A percentile compares a stretch with the other conserved stretches of the same genome.
phyloP scores from a whole-genome alignment of 2,797 vertebrate genomes.

The Anabas testudineus region DNA sequence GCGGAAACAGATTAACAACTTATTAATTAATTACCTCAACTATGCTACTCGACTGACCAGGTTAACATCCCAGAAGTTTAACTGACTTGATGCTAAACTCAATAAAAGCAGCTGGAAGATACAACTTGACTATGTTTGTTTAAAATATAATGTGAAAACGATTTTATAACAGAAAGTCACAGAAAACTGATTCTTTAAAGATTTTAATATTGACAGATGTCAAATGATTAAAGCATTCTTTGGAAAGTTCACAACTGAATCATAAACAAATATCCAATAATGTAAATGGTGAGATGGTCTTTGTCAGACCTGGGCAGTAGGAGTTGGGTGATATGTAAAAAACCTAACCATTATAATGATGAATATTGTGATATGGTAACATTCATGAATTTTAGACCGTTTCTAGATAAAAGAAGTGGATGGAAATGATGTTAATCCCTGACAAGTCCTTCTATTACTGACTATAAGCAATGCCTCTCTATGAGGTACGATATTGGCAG shows the following conservation, averaged over 20 bases:
- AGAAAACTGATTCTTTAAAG: constrained; percentile 47
- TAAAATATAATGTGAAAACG: neutral
- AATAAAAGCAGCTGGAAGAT: neutral
- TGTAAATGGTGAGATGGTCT: constrained; percentile 30
- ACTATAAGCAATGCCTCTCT: constrained; percentile 28
- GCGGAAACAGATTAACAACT: too few species aligned
- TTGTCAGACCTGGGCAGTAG: constrained; percentile 36
- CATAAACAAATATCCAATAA: constrained; percentile 36
- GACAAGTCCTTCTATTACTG: constrained; percentile 29
- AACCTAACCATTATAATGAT: constrained; percentile 6
- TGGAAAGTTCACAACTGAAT: constrained; percentile 61
- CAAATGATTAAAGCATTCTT: constrained; percentile 74
- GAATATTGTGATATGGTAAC: constrained; percentile 18
- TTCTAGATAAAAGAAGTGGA: constrained; percentile 26
- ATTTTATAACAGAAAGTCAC: constrained; percentile 18
- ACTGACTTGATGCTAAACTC: too few species aligned
- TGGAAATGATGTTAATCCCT: constrained; percentile 31
- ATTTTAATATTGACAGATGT: constrained; percentile 77
- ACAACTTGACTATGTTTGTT: neutral
- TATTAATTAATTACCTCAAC: too few species aligned
- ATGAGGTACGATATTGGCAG: constrained; percentile 23
- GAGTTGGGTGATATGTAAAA: constrained; percentile 41
- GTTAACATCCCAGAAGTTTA: too few species aligned
- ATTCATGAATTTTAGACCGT: neutral
- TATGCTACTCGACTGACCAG: too few species aligned